Evolutionary conservation across 2,113 vertebrate genomes (phyloP).

Genomic region (Atractosteus spatula): DNA sequence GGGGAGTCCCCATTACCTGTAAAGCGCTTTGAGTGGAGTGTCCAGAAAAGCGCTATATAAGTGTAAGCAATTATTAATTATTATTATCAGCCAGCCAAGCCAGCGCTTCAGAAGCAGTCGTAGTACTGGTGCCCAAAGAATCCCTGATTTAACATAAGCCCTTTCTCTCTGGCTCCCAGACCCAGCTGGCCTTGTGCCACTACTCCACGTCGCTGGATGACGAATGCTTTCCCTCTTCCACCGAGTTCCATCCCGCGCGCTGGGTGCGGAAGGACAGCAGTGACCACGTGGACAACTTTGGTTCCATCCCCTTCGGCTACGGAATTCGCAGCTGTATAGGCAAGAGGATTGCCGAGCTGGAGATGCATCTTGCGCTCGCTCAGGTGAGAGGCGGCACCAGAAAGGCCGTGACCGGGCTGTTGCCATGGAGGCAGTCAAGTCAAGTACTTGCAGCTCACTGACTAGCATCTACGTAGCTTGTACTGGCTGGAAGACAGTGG

Average conservation of each 20-base stretch:
- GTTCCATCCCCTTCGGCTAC: constrained; percentile 89
- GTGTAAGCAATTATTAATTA: too few relatives aligned
- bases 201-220: constrained; percentile 82
- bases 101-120: too few relatives aligned
- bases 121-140: too few relatives aligned
- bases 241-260: constrained; percentile 76
- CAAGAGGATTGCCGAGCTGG: constrained; percentile 82
- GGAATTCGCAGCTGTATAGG: constrained; percentile 88
- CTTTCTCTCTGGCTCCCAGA: constrained; percentile 55
- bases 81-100: too few relatives aligned
- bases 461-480: too few relatives aligned
- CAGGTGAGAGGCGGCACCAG: constrained; percentile 60
- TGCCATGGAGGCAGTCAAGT: too few relatives aligned
- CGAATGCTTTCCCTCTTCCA: constrained; percentile 69
- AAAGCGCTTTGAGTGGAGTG: too few relatives aligned
- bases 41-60: too few relatives aligned
- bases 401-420: too few relatives aligned
- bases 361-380: constrained; percentile 81
- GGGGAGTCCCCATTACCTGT: too few relatives aligned
- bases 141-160: not conserved
- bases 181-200: constrained; percentile 89
- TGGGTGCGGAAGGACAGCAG: constrained; percentile 78
- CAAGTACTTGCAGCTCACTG: too few relatives aligned
- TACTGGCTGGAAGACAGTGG: too few relatives aligned
- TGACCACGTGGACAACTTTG: constrained; percentile 85